Conservation (phyloP, 2,113 vertebrate genomes). For the Herpailurus yagouaroundi region DNA sequence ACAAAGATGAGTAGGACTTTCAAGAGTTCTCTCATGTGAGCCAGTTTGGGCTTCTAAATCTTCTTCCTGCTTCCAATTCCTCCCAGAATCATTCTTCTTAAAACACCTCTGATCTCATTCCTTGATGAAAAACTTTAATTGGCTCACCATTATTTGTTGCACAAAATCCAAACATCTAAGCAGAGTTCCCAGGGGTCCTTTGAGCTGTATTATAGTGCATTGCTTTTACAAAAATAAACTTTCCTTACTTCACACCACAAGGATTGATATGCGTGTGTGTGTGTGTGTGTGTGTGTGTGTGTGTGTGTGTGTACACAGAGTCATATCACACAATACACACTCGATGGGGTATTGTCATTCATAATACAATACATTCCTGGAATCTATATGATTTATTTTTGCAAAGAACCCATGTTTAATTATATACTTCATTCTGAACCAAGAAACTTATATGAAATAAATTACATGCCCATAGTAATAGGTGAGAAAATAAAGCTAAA, state of each 20-base stretch:
- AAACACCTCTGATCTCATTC: not conserved
- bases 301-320: not conserved
- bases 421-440: not conserved
- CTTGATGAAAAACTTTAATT: not conserved
- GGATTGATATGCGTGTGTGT: not conserved
- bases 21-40: not conserved
- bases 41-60: not conserved
- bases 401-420: slow-evolving; percentile 6
- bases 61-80: not conserved
- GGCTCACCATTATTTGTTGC: not conserved
- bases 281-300: not conserved
- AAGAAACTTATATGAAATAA: slow-evolving; percentile 41
- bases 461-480: not conserved
- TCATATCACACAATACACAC: not conserved
- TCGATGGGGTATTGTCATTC: not conserved
- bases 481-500: not conserved
- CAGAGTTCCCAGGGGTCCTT: not conserved
- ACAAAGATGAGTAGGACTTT: not conserved
- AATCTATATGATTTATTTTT: not conserved
- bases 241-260: not conserved
- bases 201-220: not conserved
- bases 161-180: not conserved
- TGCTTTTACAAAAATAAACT: not conserved
- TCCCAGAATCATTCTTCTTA: not conserved
- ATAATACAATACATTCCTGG: not conserved